Percentiles rank a stretch among this genome's conserved stretches.
Conservation (phyloP, 2,113 vertebrate genomes). For the Protobothrops flavoviridis region DNA sequence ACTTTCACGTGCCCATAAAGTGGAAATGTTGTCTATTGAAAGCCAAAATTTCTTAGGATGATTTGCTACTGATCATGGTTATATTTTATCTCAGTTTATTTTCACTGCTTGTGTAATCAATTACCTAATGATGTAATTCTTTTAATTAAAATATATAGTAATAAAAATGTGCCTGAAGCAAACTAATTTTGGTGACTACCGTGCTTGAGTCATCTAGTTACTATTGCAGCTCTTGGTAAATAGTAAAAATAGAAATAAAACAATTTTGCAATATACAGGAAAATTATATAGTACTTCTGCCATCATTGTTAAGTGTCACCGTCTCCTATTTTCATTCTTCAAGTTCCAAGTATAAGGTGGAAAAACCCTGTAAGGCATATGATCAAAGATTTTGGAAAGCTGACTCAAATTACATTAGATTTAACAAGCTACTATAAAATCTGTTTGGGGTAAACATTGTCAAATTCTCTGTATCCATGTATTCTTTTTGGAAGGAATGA, state of each 20-base stretch:
- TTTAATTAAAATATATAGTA: neutral
- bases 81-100: neutral
- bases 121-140: conserved; percentile 2
- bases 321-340: neutral
- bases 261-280: neutral
- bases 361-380: neutral
- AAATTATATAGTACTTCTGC: neutral
- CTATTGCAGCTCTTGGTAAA: neutral
- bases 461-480: neutral
- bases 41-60: neutral
- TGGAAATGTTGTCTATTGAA: neutral
- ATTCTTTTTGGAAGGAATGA: neutral
- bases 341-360: neutral
- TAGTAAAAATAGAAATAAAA: neutral
- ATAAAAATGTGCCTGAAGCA: neutral
- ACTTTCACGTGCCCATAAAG: neutral
- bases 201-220: neutral
- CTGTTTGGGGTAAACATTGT: neutral
- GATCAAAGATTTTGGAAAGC: neutral
- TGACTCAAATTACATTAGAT: neutral
- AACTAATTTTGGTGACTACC: neutral
- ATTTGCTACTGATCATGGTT: neutral
- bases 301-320: neutral
- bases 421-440: neutral
- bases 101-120: conserved; percentile 9